These are phyloP conservation scores for Caenorhabditis inopinata DNA, from an alignment of 1,140 invertebrate species.

Conservation along the genomic window DNA sequence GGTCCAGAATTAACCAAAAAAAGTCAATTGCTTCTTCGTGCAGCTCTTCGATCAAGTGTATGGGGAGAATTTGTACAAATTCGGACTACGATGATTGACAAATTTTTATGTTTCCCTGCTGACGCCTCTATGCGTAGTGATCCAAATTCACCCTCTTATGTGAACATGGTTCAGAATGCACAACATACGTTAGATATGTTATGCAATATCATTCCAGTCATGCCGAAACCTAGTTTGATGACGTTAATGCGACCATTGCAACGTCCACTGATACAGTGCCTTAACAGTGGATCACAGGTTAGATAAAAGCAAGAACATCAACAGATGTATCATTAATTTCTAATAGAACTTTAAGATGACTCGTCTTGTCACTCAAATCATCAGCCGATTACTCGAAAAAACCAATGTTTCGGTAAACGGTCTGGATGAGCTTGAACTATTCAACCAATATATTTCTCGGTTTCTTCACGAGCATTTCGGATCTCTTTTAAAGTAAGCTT, in stretches of 20 bases:
- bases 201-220: slow-evolving; percentile 26
- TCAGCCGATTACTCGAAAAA: slow-evolving; percentile 52
- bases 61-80: slow-evolving; percentile 55
- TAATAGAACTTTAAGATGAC: slow-evolving; percentile 36
- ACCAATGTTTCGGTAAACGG: slow-evolving; percentile 42
- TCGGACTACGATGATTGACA: slow-evolving; percentile 48
- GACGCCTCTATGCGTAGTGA: slow-evolving; percentile 6
- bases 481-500: slow-evolving; percentile 10
- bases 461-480: slow-evolving; percentile 19
- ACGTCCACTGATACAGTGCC: slow-evolving; percentile 45
- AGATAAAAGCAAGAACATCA: too few relatives aligned
- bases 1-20: neutral
- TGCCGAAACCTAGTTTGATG: slow-evolving; percentile 40
- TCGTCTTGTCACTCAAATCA: slow-evolving; percentile 48
- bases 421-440: neutral
- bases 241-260: slow-evolving; percentile 51
- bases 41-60: slow-evolving; percentile 55
- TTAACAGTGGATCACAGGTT: slow-evolving; percentile 33
- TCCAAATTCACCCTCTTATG: slow-evolving; percentile 3
- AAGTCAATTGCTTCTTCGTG: slow-evolving; percentile 43
- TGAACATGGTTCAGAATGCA: neutral
- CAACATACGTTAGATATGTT: slow-evolving; percentile 32
- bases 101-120: slow-evolving; percentile 46
- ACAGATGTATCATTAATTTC: neutral
- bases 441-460: slow-evolving; percentile 17